Conservation (phyloP, 2,113 vertebrate genomes). For the Hiodon alosoides region DNA sequence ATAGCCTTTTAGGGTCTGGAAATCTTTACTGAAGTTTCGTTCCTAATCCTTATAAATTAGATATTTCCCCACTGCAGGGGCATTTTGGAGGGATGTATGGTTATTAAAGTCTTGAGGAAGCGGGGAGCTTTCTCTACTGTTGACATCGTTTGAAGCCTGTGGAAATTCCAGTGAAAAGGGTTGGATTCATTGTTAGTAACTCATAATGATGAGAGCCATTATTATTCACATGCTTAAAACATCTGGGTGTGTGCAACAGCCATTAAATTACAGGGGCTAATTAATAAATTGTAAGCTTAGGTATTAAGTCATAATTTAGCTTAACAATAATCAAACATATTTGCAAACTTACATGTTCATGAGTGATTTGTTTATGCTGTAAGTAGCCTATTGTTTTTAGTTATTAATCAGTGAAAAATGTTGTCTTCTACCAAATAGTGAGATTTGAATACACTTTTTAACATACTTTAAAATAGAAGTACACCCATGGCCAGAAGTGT, state of each 20-base stretch:
- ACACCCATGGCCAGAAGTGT: too few species aligned
- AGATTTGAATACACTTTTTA: too few species aligned
- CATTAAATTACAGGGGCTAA: too few species aligned
- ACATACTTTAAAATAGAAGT: too few species aligned
- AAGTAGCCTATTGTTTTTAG: too few species aligned
- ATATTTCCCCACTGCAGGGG: constrained; percentile 38
- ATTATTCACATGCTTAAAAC: not conserved
- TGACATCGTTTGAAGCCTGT: constrained; percentile 23
- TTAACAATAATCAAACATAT: too few species aligned
- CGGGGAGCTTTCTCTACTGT: constrained; percentile 25
- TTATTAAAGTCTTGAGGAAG: constrained; percentile 25
- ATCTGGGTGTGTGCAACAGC: not conserved
- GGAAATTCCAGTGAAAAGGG: constrained; percentile 21
- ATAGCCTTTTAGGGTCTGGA: constrained; percentile 55
- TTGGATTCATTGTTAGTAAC: not conserved
- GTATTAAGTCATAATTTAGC: too few species aligned
- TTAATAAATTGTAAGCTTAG: too few species aligned
- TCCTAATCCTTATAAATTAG: constrained; percentile 46
- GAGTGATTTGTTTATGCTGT: too few species aligned
- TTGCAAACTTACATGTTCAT: too few species aligned
- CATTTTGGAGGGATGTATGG: constrained; percentile 20
- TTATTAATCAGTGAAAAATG: too few species aligned
- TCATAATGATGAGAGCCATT: not conserved
- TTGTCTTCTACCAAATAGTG: too few species aligned
- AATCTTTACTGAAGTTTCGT: constrained; percentile 44